These are phyloP conservation scores for Eulemur rufifrons DNA, from an alignment of 2,113 vertebrate species.

Conservation along the genomic window DNA sequence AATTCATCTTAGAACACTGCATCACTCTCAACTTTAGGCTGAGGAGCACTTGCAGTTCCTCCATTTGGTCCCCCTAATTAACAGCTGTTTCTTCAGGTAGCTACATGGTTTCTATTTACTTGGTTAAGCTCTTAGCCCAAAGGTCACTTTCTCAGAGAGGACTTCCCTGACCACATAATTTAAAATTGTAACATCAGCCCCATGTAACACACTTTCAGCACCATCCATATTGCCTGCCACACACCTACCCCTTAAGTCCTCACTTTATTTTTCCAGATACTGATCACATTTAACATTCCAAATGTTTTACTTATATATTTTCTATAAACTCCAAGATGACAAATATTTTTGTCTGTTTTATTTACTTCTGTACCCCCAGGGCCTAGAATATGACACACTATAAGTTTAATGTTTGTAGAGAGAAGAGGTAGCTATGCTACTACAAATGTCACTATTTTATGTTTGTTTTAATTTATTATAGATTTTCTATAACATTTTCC, in stretches of 20 bases:
- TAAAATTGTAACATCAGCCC: neutral
- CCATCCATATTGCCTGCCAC: neutral
- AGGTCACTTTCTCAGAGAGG: neutral
- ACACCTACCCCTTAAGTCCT: neutral
- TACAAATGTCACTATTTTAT: neutral
- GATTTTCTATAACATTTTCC: neutral
- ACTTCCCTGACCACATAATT: neutral
- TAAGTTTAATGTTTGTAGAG: neutral
- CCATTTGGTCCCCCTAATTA: neutral
- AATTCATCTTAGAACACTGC: neutral
- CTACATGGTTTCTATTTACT: neutral
- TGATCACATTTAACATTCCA: neutral
- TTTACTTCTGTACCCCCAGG: neutral
- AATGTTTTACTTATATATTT: neutral
- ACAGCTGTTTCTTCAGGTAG: neutral
- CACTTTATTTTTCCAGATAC: neutral
- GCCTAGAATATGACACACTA: neutral
- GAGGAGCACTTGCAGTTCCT: neutral
- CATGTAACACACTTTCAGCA: neutral
- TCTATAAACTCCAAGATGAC: neutral
- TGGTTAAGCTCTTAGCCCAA: neutral
- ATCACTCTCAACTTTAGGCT: neutral
- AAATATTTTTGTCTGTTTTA: slow-evolving; percentile 2
- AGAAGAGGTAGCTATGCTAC: neutral
- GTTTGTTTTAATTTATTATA: neutral